Evolutionary conservation across 2,888 invertebrate species (phyloP).

Genomic region (Xestia ashworthii): DNA sequence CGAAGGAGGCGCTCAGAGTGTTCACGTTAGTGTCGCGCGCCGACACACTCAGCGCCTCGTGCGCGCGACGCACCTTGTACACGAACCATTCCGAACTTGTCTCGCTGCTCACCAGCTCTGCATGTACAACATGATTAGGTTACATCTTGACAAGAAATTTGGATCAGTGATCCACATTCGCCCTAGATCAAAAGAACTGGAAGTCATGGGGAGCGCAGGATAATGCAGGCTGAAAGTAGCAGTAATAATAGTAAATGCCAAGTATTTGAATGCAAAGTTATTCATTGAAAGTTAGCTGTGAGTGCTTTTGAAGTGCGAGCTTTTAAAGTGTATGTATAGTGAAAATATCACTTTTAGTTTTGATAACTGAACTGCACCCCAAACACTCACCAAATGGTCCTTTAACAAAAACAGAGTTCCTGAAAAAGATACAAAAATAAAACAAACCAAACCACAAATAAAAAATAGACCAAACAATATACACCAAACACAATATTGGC

Average conservation of each 20-base stretch:
- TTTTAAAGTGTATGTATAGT: not conserved
- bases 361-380: not conserved
- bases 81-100: constrained; percentile 96
- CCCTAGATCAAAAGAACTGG: not conserved
- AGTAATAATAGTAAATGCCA: not conserved
- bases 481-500: not conserved
- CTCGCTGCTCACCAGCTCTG: constrained; percentile 97
- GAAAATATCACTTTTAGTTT: not conserved
- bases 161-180: not conserved
- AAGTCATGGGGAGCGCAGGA: not conserved
- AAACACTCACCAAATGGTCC: constrained; percentile 86
- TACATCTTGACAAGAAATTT: not conserved
- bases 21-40: constrained; percentile 79
- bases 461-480: not conserved
- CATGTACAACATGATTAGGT: not conserved
- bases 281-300: not conserved
- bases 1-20: constrained; percentile 96
- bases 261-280: not conserved
- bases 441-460: not conserved
- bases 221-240: not conserved
- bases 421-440: constrained; percentile 35
- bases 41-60: constrained; percentile 95
- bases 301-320: not conserved
- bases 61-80: constrained; percentile 96
- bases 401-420: constrained; percentile 29